Evolutionary conservation across 2,888 invertebrate species (phyloP).

Genomic region (Glaucopsyche alexis): DNA sequence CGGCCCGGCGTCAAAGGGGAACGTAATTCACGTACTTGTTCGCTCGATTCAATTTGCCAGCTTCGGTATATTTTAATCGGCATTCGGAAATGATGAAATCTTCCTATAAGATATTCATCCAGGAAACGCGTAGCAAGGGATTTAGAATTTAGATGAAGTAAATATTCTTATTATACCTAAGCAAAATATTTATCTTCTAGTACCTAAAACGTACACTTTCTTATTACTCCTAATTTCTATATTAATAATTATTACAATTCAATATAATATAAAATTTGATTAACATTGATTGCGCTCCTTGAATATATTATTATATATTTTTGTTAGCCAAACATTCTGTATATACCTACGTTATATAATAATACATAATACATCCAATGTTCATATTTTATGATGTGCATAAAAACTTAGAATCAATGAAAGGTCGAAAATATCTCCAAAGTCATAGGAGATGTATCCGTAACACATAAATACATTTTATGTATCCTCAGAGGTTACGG

Average conservation of each 20-base stretch:
- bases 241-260: too few species aligned
- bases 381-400: not conserved
- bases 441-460: not conserved
- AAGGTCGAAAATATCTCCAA: not conserved
- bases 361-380: too few species aligned
- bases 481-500: conserved; percentile 17
- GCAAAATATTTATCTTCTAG: too few species aligned
- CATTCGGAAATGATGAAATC: not conserved
- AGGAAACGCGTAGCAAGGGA: too few species aligned
- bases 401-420: not conserved
- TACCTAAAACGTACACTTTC: too few species aligned
- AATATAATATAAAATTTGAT: too few species aligned
- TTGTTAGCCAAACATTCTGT: too few species aligned
- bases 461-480: conserved; percentile 20
- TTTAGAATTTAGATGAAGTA: not conserved
- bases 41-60: conserved; percentile 9
- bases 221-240: too few species aligned
- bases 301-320: too few species aligned
- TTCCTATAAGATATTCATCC: not conserved
- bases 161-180: not conserved
- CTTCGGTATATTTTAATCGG: not conserved
- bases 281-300: too few species aligned
- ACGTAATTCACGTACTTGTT: conserved; percentile 12
- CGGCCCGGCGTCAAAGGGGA: not conserved
- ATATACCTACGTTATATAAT: too few species aligned